A percentile compares a stretch with the other conserved stretches of the same genome.
These are phyloP conservation scores for Orchesellides sinensis DNA, from an alignment of 2,888 invertebrate species.

Conservation along the genomic window DNA sequence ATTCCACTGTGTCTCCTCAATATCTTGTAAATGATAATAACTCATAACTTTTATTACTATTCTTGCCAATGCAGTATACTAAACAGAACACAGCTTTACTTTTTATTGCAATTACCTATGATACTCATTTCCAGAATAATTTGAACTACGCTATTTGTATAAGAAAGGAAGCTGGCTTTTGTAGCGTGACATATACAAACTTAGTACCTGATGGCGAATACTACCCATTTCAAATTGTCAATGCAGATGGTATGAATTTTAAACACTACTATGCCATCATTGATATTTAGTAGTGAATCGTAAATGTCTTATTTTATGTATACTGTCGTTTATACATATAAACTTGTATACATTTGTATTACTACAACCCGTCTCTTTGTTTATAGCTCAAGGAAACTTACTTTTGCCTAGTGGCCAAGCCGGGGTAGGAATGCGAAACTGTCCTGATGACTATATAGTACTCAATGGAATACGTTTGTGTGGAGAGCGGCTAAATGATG, in stretches of 20 bases:
- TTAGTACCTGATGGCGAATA: slow-evolving; percentile 77
- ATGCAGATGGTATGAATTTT: slow-evolving; percentile 78
- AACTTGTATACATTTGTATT: background rate
- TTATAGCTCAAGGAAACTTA: slow-evolving; percentile 67
- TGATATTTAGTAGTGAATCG: background rate
- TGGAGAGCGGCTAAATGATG: slow-evolving; percentile 86
- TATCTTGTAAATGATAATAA: slow-evolving; percentile 67
- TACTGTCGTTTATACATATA: background rate
- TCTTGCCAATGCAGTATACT: no score
- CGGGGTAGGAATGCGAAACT: slow-evolving; percentile 86
- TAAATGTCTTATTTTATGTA: no score
- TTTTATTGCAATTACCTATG: no score
- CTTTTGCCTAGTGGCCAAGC: slow-evolving; percentile 82
- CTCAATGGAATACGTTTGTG: slow-evolving; percentile 85
- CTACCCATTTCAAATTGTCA: slow-evolving; percentile 83
- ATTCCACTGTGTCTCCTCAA: slow-evolving; percentile 75
- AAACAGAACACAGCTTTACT: background rate
- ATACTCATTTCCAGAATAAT: slow-evolving; percentile 83
- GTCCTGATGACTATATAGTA: slow-evolving; percentile 86
- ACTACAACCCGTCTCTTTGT: background rate
- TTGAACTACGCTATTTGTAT: slow-evolving; percentile 88
- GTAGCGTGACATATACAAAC: slow-evolving; percentile 81
- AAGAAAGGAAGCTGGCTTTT: slow-evolving; percentile 81
- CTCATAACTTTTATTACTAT: background rate
- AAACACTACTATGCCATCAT: slow-evolving; percentile 2